phyloP scores from a whole-genome alignment of 2,113 vertebrate species.

The Gnathonemus longibarbis region DNA sequence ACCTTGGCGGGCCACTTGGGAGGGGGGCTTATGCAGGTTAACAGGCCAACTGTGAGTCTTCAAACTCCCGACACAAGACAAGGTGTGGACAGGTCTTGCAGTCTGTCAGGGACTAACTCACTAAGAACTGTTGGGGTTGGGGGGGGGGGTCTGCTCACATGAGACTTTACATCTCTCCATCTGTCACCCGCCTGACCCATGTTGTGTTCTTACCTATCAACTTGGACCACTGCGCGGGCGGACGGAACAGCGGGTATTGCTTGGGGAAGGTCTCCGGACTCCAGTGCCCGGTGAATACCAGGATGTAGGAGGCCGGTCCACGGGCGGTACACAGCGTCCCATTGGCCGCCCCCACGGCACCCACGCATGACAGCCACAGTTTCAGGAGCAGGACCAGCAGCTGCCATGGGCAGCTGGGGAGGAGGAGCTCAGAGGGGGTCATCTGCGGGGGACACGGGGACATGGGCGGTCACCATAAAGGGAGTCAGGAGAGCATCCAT shows the following conservation, averaged over 20 bases:
- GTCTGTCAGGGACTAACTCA: neutral
- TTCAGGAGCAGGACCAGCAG: conserved; percentile 53
- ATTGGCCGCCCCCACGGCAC: conserved; percentile 43
- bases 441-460: conserved; percentile 49
- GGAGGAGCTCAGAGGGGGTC: conserved; percentile 54
- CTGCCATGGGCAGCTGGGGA: conserved; percentile 53
- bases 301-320: conserved; percentile 63
- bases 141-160: neutral
- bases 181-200: neutral
- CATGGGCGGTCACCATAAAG: neutral
- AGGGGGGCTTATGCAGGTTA: conserved; percentile 20
- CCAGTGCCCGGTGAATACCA: conserved; percentile 70
- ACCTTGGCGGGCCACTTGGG: too few relatives aligned
- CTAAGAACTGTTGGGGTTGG: neutral
- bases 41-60: conserved; percentile 29
- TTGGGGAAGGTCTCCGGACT: conserved; percentile 66
- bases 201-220: conserved; percentile 59
- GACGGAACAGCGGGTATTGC: conserved; percentile 67
- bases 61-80: conserved; percentile 25
- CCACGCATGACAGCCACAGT: conserved; percentile 44
- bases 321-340: conserved; percentile 54
- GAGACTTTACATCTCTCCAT: neutral
- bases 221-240: conserved; percentile 72
- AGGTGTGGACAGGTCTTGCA: neutral
- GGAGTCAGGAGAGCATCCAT: neutral